Percentiles rank a stretch among this genome's conserved stretches.
Conservation (phyloP, 2,888 invertebrate species). For the Pharmacophagus antenor region DNA sequence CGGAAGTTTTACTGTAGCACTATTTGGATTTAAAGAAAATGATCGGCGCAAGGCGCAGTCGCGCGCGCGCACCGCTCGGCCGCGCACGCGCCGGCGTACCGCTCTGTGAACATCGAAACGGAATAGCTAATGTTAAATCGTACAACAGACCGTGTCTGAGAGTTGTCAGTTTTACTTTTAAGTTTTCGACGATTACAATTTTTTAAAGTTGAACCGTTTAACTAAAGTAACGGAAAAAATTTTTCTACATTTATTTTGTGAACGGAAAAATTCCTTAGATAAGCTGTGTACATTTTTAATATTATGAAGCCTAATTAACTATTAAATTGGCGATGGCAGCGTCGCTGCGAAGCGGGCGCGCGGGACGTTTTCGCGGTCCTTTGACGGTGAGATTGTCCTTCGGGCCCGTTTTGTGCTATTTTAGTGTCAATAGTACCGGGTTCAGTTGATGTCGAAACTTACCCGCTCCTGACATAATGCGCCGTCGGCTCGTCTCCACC, state of each 20-base stretch:
- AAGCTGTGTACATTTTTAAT: constrained; percentile 72
- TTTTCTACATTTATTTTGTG: constrained; percentile 76
- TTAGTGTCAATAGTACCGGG: constrained; percentile 76
- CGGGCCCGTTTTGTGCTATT: constrained; percentile 38
- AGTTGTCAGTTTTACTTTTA: constrained; percentile 66
- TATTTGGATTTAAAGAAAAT: constrained; percentile 49
- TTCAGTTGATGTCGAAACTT: constrained; percentile 57
- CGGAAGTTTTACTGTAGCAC: constrained; percentile 50
- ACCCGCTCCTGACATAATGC: constrained; percentile 49
- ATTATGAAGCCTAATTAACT: constrained; percentile 67
- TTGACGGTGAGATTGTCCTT: constrained; percentile 39
- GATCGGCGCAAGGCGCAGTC: constrained; percentile 36
- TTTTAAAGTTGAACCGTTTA: constrained; percentile 60
- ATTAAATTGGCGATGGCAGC: constrained; percentile 44
- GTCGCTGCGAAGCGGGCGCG: constrained; percentile 35
- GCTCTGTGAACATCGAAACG: constrained; percentile 77
- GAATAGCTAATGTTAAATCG: constrained; percentile 59
- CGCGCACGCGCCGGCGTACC: background rate
- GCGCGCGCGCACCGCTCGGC: background rate
- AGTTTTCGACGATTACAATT: constrained; percentile 66
- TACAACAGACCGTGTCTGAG: constrained; percentile 64
- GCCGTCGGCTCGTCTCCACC: constrained; percentile 61
- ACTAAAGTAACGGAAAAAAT: constrained; percentile 49
- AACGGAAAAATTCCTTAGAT: constrained; percentile 70
- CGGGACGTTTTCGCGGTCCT: constrained; percentile 33